Conservation (phyloP, 2,888 invertebrate genomes). For the Peribatodes rhomboidaria region DNA sequence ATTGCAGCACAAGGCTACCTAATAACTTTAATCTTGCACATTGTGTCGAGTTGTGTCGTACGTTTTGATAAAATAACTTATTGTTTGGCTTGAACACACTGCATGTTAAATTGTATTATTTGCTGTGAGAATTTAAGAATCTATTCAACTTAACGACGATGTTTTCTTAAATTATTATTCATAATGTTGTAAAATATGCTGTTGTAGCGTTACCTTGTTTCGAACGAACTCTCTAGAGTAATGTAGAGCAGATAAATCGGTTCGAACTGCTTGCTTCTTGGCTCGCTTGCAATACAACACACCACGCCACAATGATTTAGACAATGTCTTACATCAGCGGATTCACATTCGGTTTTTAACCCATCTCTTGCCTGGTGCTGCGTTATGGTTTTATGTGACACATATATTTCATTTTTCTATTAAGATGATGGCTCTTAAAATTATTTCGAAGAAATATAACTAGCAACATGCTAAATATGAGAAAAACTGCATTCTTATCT, state of each 20-base stretch:
- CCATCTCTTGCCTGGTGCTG: slow-evolving; percentile 23
- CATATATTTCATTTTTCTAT: slow-evolving; percentile 27
- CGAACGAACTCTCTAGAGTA: not conserved
- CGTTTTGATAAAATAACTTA: not conserved
- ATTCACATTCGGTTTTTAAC: slow-evolving; percentile 20
- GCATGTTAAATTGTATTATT: not conserved
- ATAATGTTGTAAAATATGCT: no score
- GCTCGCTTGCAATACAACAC: not conserved
- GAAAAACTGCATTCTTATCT: not conserved
- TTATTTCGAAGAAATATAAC: slow-evolving; percentile 7
- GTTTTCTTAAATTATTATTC: no score
- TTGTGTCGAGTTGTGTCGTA: not conserved
- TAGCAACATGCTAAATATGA: not conserved
- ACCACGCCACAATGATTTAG: not conserved
- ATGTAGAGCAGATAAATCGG: no score
- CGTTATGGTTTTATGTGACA: slow-evolving; percentile 10
- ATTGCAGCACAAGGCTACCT: slow-evolving; percentile 17
- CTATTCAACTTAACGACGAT: no score
- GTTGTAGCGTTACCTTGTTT: not conserved
- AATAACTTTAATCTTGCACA: not conserved
- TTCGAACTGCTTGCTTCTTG: no score
- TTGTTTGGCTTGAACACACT: not conserved
- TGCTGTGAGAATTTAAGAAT: no score
- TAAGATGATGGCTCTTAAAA: slow-evolving; percentile 40
- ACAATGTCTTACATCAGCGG: not conserved